A percentile compares a stretch with the other conserved stretches of the same genome.
Evolutionary conservation across 1,140 invertebrate genomes (phyloP).

Genomic region (Drosophila arizonae): DNA sequence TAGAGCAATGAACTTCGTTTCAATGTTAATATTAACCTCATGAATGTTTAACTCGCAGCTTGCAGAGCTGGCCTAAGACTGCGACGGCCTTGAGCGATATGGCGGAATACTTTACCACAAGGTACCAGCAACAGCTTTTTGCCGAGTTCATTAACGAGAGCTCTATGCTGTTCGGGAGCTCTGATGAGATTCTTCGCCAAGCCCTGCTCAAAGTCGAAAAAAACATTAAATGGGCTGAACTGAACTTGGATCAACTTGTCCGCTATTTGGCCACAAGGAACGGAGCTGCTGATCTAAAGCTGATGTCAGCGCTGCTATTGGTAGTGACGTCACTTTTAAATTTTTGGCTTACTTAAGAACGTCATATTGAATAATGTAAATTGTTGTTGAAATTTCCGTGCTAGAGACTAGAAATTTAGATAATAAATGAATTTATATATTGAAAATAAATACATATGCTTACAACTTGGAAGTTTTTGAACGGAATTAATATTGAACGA

Average conservation of each 20-base stretch:
- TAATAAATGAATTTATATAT: too few species aligned
- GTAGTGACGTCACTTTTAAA: slow-evolving; percentile 17
- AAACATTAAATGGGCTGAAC: slow-evolving; percentile 26
- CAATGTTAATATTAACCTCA: neutral
- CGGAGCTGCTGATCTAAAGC: slow-evolving; percentile 10
- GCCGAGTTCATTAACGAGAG: slow-evolving; percentile 42
- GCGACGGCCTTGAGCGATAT: slow-evolving; percentile 81
- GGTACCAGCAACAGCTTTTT: slow-evolving; percentile 76
- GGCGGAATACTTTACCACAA: slow-evolving; percentile 82
- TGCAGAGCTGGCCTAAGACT: slow-evolving; percentile 78
- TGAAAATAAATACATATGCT: too few species aligned
- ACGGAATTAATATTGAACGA: too few species aligned
- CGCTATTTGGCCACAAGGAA: slow-evolving; percentile 38
- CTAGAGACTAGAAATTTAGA: too few species aligned
- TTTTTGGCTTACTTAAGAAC: slow-evolving; percentile 5
- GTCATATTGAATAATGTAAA: too few species aligned
- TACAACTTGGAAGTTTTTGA: too few species aligned
- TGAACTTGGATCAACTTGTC: slow-evolving; percentile 32
- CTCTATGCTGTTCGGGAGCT: slow-evolving; percentile 45
- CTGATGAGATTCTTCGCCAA: slow-evolving; percentile 19
- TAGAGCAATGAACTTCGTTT: slow-evolving; percentile 22
- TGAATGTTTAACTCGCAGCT: slow-evolving; percentile 42
- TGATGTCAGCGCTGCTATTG: slow-evolving; percentile 23
- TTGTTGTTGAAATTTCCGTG: too few species aligned
- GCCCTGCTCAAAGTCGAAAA: slow-evolving; percentile 40